A percentile compares a stretch with the other conserved stretches of the same genome.
These are phyloP conservation scores for Lymantria monacha DNA, from an alignment of 2,888 invertebrate genomes.

Conservation along the genomic window DNA sequence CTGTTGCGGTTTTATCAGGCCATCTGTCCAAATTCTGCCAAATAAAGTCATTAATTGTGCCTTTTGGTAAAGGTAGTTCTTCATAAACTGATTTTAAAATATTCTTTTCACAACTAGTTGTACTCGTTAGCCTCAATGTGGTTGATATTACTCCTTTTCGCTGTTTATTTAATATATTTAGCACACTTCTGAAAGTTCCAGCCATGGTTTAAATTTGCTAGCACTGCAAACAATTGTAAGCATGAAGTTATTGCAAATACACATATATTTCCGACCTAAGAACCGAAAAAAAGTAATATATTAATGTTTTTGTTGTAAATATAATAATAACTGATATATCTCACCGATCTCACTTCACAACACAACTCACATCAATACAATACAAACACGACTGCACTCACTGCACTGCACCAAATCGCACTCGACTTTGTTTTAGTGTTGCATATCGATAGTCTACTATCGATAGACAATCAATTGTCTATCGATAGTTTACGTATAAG, in stretches of 20 bases:
- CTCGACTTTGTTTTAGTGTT: too few species aligned
- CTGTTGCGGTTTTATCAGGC: constrained; percentile 85
- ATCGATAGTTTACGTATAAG: too few species aligned
- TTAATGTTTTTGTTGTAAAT: too few species aligned
- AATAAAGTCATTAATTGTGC: constrained; percentile 82
- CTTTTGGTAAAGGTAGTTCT: constrained; percentile 67
- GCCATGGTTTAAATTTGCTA: constrained; percentile 16
- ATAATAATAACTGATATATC: too few species aligned
- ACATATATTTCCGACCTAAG: too few species aligned
- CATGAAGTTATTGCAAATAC: background rate
- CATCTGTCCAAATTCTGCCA: constrained; percentile 85
- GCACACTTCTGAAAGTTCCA: constrained; percentile 14
- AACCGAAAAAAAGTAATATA: too few species aligned
- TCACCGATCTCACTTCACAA: too few species aligned
- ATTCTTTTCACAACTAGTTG: constrained; percentile 45
- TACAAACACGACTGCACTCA: too few species aligned
- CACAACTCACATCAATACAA: too few species aligned
- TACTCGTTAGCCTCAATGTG: constrained; percentile 32
- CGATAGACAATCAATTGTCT: too few species aligned
- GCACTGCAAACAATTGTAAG: background rate
- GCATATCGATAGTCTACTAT: too few species aligned
- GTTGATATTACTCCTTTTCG: constrained; percentile 14
- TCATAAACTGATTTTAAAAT: constrained; percentile 74
- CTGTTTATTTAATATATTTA: constrained; percentile 20
- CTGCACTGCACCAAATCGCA: too few species aligned